phyloP scores from a whole-genome alignment of 23 tunicate species.

The Phallusia fumigata region DNA sequence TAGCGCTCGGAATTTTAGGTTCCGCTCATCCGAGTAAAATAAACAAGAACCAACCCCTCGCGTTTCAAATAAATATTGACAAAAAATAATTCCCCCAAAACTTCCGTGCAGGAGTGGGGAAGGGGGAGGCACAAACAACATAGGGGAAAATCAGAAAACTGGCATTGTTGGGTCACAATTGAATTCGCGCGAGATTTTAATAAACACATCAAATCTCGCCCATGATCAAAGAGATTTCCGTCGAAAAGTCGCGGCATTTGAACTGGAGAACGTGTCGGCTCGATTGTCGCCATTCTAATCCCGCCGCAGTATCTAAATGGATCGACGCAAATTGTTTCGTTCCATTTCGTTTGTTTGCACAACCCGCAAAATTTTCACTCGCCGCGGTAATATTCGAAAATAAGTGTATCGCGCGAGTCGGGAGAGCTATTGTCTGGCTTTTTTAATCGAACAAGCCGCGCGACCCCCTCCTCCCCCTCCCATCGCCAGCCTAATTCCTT shows the following conservation, averaged over 20 bases:
- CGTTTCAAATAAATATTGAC: background rate
- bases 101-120: background rate
- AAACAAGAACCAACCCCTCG: too few species aligned
- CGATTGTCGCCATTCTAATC: background rate
- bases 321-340: background rate
- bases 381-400: conserved; percentile 2
- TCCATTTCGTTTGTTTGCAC: background rate
- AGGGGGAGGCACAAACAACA: background rate
- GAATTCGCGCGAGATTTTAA: background rate
- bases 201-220: background rate
- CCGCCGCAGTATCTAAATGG: background rate
- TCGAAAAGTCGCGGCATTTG: background rate
- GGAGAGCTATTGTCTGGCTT: background rate
- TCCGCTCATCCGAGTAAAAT: too few species aligned
- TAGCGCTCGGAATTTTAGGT: too few species aligned
- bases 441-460: background rate
- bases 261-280: background rate
- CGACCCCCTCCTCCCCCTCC: background rate
- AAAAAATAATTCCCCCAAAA: background rate
- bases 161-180: conserved; percentile 1
- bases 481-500: background rate
- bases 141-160: background rate
- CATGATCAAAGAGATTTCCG: conserved; percentile 8
- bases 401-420: conserved; percentile 8
- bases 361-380: background rate